These are phyloP conservation scores for Nasonovia ribisnigri DNA, from an alignment of 2,888 invertebrate species.

Conservation along the genomic window DNA sequence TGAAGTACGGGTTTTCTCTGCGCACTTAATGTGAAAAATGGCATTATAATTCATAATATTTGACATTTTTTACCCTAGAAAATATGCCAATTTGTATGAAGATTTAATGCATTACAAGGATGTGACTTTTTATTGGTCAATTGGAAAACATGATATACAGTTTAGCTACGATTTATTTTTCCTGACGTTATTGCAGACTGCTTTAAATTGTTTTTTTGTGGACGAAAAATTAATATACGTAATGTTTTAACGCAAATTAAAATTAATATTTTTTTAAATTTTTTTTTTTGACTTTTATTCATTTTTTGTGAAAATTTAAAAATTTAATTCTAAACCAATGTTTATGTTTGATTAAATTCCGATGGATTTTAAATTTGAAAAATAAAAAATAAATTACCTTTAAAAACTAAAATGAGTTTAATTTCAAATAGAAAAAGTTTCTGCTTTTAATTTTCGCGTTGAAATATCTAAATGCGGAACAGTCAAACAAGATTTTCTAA, in stretches of 20 bases:
- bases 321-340: neutral
- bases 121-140: neutral
- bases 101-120: constrained; percentile 12
- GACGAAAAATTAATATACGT: neutral
- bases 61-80: constrained; percentile 10
- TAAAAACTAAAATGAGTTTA: neutral
- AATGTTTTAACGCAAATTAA: neutral
- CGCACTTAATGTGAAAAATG: constrained; percentile 26
- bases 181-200: neutral
- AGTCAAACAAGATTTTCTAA: neutral
- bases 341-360: neutral
- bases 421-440: neutral
- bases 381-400: neutral
- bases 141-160: constrained; percentile 22
- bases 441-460: neutral
- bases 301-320: neutral
- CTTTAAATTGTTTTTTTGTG: neutral
- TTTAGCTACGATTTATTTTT: neutral
- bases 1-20: neutral
- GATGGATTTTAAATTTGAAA: neutral
- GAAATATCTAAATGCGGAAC: neutral
- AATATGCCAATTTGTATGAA: constrained; percentile 35
- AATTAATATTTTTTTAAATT: neutral
- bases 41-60: constrained; percentile 26
- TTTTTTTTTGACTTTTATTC: neutral